phyloP scores from a whole-genome alignment of 2,888 invertebrate genomes.

The Stenurella melanura region DNA sequence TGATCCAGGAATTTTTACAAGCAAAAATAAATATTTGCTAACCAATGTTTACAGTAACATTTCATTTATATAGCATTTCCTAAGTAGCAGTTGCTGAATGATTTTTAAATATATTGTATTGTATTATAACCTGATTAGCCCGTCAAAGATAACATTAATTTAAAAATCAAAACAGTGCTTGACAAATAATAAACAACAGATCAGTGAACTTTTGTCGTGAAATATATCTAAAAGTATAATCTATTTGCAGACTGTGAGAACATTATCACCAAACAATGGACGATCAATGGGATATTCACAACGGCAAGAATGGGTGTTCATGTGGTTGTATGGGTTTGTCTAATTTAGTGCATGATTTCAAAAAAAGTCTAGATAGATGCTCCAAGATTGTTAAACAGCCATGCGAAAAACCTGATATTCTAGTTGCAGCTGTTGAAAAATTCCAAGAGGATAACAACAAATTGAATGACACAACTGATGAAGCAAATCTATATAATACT shows the following conservation, averaged over 20 bases:
- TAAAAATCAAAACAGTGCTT: too few species aligned
- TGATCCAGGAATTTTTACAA: background rate
- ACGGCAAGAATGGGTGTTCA: background rate
- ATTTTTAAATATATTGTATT: background rate
- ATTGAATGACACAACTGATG: background rate
- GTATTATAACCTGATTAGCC: too few species aligned
- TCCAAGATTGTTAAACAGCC: constrained; percentile 27
- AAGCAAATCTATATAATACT: background rate
- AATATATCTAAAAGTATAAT: background rate
- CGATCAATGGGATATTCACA: background rate
- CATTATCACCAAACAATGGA: background rate
- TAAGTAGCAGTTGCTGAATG: background rate
- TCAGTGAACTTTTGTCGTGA: background rate
- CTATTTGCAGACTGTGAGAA: too few species aligned
- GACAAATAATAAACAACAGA: background rate
- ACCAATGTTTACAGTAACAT: background rate
- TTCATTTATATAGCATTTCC: background rate
- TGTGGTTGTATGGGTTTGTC: constrained; percentile 17
- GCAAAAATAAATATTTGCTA: background rate
- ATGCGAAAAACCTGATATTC: constrained; percentile 18
- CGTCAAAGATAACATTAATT: too few species aligned
- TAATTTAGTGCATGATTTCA: background rate
- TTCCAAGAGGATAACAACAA: background rate
- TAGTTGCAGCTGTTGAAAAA: constrained; percentile 28
- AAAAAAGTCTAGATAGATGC: constrained; percentile 1